Conservation (phyloP, 2,113 vertebrate genomes). For the Ictalurus punctatus region DNA sequence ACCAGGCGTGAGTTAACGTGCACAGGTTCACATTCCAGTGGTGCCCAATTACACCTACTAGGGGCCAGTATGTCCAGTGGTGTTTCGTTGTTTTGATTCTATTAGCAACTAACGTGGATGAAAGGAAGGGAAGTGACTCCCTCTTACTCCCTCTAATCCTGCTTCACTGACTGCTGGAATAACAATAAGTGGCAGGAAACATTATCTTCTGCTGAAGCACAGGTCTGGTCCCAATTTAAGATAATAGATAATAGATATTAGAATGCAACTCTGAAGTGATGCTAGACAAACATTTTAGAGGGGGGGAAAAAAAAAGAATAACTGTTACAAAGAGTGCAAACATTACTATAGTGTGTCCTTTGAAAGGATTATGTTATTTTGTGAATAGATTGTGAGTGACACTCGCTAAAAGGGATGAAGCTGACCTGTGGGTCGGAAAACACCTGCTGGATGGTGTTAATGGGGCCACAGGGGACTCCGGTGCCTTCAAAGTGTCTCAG, state of each 20-base stretch:
- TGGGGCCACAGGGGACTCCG: slow-evolving; percentile 87
- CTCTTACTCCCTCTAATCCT: slow-evolving; percentile 24
- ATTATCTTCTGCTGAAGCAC: background rate
- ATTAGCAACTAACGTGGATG: slow-evolving; percentile 51
- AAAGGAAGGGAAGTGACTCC: slow-evolving; percentile 32
- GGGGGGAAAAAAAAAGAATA: background rate
- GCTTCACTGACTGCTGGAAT: slow-evolving; percentile 34
- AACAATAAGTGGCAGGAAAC: slow-evolving; percentile 25
- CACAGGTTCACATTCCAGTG: slow-evolving; percentile 42
- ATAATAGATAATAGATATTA: slow-evolving; percentile 5
- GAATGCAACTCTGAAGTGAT: background rate
- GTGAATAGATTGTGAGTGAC: background rate
- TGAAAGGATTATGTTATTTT: background rate
- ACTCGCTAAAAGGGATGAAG: background rate
- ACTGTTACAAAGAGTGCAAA: background rate
- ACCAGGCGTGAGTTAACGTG: slow-evolving; percentile 24
- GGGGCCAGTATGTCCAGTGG: slow-evolving; percentile 36
- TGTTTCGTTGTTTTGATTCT: slow-evolving; percentile 42
- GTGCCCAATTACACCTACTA: slow-evolving; percentile 45
- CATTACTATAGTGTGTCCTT: background rate
- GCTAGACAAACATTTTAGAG: background rate
- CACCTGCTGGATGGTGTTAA: slow-evolving; percentile 89
- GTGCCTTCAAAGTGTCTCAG: slow-evolving; percentile 84
- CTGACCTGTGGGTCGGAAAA: slow-evolving; percentile 91
- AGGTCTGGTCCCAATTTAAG: slow-evolving; percentile 21